Conservation (phyloP, 2,797 vertebrate genomes). For the Acridotheres tristis region DNA sequence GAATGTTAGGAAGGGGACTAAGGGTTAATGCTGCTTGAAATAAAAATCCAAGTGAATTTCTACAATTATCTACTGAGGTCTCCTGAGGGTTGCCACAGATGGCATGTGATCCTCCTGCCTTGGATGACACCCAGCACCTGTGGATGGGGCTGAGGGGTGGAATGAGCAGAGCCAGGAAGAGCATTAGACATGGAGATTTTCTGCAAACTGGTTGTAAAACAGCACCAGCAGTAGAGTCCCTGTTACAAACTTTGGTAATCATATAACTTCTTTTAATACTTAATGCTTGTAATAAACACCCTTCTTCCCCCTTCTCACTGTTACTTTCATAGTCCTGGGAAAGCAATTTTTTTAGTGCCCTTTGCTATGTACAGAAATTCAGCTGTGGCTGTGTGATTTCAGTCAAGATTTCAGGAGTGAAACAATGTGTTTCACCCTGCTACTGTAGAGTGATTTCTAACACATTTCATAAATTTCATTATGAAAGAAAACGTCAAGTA, state of each 20-base stretch:
- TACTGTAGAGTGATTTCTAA: neutral
- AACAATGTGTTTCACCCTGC: neutral
- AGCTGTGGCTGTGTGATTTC: neutral
- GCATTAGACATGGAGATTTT: neutral
- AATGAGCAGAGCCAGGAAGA: neutral
- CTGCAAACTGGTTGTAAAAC: neutral
- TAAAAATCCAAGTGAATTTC: neutral
- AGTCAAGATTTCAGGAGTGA: neutral
- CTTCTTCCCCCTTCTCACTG: neutral
- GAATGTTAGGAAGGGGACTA: neutral
- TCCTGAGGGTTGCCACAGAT: neutral
- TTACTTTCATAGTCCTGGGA: neutral
- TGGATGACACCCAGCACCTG: neutral
- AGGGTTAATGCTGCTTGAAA: neutral
- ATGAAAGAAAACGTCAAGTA: neutral
- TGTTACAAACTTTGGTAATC: neutral
- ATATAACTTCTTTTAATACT: neutral
- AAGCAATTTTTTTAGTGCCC: neutral
- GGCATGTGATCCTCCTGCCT: neutral
- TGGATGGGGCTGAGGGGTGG: neutral
- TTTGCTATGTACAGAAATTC: neutral
- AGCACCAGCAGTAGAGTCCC: neutral
- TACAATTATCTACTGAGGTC: neutral
- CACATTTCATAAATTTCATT: neutral
- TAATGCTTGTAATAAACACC: neutral